Conservation (phyloP, 2,888 invertebrate genomes). For the Drosophila mayaguana region DNA sequence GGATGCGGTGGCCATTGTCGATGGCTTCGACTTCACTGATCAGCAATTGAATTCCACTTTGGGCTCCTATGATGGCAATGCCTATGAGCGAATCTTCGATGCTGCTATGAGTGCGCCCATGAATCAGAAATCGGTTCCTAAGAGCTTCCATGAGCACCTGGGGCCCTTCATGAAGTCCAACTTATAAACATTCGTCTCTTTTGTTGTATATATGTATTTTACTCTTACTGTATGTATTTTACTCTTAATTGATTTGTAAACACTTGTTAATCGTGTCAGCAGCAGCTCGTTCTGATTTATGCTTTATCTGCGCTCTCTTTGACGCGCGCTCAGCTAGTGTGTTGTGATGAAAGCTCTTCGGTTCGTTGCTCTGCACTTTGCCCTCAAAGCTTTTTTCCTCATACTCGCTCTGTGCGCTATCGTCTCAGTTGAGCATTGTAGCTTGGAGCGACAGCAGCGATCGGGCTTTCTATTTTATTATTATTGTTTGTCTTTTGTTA, state of each 20-base stretch:
- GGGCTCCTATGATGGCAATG: conserved; percentile 93
- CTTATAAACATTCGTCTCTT: conserved; percentile 50
- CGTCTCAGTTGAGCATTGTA: conserved; percentile 38
- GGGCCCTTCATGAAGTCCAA: conserved; percentile 89
- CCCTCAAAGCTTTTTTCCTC: conserved; percentile 43
- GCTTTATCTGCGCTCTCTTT: conserved; percentile 10
- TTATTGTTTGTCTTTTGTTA: background rate
- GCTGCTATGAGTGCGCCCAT: conserved; percentile 93
- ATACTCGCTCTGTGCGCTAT: conserved; percentile 3
- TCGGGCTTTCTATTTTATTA: conserved; percentile 10
- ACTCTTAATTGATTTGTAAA: conserved; percentile 24
- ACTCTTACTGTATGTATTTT: conserved; percentile 11
- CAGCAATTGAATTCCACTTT: conserved; percentile 91
- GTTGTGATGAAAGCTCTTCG: conserved; percentile 9
- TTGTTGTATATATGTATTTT: conserved; percentile 7
- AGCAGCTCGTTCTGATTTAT: background rate
- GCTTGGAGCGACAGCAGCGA: conserved; percentile 37
- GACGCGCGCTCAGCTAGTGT: background rate
- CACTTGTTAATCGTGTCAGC: background rate
- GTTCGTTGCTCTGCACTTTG: conserved; percentile 53
- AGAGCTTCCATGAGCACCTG: conserved; percentile 87
- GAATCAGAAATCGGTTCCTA: conserved; percentile 92
- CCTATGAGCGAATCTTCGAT: conserved; percentile 92
- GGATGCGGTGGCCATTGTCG: conserved; percentile 95
- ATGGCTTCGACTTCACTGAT: conserved; percentile 94